Base-by-base conservation (phyloP, 2,113 vertebrate species). In the Anoura caudifer region DNA sequence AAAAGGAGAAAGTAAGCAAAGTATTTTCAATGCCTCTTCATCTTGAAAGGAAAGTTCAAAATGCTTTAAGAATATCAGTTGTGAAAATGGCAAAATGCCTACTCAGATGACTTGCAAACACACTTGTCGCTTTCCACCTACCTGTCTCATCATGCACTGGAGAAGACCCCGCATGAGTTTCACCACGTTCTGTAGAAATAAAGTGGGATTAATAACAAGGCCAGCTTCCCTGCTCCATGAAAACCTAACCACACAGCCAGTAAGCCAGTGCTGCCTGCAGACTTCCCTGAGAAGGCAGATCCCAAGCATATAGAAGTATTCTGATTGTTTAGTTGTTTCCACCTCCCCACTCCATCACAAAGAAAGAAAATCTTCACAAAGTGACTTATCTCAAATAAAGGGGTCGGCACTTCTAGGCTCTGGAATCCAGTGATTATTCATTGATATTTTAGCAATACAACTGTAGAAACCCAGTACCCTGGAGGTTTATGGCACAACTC, bases 121-220 rank as follows among this genome's bases (percentile, higher is more conserved):
- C 19, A 38, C 8, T 14, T 26, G 59, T 41, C 5, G 2, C 63
- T 41, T 45, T 85, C 52, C n/a, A 24, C 95, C 96, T 98, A 99
- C 99, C 99, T 99, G 99, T 98, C 99, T 99, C 99, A 99, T 99
- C 99, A 99, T 99, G 98, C 99, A 99, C 93, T 99, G 99, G 31
- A 99, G 98, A 65, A 99, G 99, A 7, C 99, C 99, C 67, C 99
- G 99, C 99, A 99, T 99, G 98, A 99, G 98, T 97, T 99, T 99
- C 96, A 99, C 99, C 87, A 99, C 99, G 5, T 99, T 99, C 99
- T 99, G 99, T 15, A 88, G 91, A 97, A 97, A 97, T n/a, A 98
- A 98, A 97, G 97, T 54, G 87, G 17, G 94, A 79, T 92, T 4
- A 91, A 70, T 54, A 59, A 93, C 19, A 75, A 56, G 63, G 43